A percentile compares a stretch with the other conserved stretches of the same genome.
Conservation (phyloP, 2,797 vertebrate species). For the Galago senegalensis region DNA sequence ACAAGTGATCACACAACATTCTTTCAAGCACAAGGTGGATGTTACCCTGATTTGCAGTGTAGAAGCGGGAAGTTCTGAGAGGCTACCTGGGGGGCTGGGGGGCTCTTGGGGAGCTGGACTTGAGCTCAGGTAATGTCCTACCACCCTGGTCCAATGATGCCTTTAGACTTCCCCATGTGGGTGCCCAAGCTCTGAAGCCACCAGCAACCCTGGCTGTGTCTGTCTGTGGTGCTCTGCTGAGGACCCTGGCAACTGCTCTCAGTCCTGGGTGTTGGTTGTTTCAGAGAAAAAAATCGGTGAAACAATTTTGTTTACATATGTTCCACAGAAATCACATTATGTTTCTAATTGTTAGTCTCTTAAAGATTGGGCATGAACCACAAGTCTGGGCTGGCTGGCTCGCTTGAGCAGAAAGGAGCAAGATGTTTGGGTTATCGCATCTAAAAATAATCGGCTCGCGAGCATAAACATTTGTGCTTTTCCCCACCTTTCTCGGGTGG, state of each 20-base stretch:
- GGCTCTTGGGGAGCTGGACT: not conserved
- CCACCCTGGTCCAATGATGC: not conserved
- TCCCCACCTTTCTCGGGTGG: not conserved
- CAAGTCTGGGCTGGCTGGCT: not conserved
- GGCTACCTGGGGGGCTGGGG: too few species aligned
- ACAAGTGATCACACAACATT: accelerated
- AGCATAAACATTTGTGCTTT: not conserved
- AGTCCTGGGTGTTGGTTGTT: not conserved
- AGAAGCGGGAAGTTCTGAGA: accelerated
- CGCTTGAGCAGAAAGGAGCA: not conserved
- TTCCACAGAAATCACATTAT: not conserved
- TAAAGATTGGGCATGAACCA: not conserved
- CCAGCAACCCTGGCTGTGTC: accelerated
- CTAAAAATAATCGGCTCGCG: not conserved
- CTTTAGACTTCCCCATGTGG: too few species aligned
- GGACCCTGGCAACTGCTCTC: accelerated
- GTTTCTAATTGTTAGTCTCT: accelerated
- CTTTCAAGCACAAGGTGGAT: accelerated
- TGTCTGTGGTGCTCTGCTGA: too few species aligned
- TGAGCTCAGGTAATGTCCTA: not conserved
- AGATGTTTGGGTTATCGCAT: accelerated
- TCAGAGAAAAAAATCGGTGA: too few species aligned
- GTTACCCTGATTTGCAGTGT: accelerated
- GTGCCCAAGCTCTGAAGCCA: accelerated
- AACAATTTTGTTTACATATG: not conserved